Percentiles rank a stretch among this genome's conserved stretches.
phyloP scores from a whole-genome alignment of 2,113 vertebrate species.

The Eleginops maclovinus region DNA sequence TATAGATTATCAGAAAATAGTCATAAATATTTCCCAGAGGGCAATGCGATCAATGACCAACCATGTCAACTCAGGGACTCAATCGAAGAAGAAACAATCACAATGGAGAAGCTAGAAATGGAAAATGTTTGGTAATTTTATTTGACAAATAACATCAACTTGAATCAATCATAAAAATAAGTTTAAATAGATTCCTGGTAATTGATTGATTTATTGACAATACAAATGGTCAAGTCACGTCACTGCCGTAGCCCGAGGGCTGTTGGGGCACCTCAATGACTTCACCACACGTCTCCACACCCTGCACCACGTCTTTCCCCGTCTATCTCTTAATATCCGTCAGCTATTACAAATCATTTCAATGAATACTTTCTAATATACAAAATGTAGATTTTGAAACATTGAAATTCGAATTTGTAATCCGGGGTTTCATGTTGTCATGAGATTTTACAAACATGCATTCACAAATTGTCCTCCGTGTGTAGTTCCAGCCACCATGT shows the following conservation, averaged over 20 bases:
- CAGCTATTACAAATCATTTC: too few relatives aligned
- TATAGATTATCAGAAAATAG: not conserved
- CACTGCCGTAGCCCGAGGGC: too few relatives aligned
- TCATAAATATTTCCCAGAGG: not conserved
- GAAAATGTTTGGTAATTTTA: not conserved
- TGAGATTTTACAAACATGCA: constrained; percentile 2
- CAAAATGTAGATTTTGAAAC: not conserved
- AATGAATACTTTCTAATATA: not conserved
- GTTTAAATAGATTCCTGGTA: not conserved
- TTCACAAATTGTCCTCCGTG: not conserved
- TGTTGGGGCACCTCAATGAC: too few relatives aligned
- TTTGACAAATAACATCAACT: not conserved
- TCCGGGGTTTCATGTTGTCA: not conserved
- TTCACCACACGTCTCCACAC: too few relatives aligned
- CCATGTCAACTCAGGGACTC: not conserved
- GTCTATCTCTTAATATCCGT: too few relatives aligned
- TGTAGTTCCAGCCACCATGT: constrained; percentile 4
- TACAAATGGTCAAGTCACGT: too few relatives aligned
- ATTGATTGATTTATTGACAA: not conserved
- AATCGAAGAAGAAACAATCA: not conserved
- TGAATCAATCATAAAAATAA: not conserved
- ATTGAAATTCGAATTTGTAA: not conserved
- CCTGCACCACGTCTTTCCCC: too few relatives aligned
- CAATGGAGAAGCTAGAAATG: not conserved
- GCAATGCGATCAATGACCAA: not conserved